Evolutionary conservation across 2,888 invertebrate species (phyloP).

Genomic region (Epicampocera succincta): DNA sequence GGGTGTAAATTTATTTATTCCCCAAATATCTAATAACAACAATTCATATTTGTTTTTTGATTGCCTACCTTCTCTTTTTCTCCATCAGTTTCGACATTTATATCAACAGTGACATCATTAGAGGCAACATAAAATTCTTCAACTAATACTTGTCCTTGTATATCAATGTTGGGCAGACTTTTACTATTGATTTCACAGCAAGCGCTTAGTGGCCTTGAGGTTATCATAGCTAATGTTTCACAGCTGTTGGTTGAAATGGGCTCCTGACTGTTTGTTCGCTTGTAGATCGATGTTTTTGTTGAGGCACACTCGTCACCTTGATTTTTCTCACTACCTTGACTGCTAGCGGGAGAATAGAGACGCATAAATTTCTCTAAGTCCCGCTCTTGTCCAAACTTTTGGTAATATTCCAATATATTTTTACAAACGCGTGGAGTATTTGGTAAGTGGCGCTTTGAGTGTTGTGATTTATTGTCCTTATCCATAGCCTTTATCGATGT

Average conservation of each 20-base stretch:
- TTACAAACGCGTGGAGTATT: slow-evolving; percentile 71
- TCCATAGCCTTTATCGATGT: neutral
- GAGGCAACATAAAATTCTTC: neutral
- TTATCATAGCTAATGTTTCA: slow-evolving; percentile 48
- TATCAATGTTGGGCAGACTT: slow-evolving; percentile 65
- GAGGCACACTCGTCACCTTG: neutral
- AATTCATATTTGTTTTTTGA: neutral
- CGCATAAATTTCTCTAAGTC: slow-evolving; percentile 87
- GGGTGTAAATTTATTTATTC: no score
- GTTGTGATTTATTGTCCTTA: slow-evolving; percentile 29
- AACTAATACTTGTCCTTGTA: neutral
- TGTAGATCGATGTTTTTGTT: neutral
- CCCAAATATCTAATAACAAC: no score
- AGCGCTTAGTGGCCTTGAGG: slow-evolving; percentile 3
- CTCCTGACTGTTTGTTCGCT: slow-evolving; percentile 35
- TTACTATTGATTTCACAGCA: slow-evolving; percentile 40
- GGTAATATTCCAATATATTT: slow-evolving; percentile 85
- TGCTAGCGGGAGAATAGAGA: slow-evolving; percentile 69
- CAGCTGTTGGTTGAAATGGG: slow-evolving; percentile 50
- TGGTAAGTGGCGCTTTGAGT: slow-evolving; percentile 56
- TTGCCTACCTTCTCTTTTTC: slow-evolving; percentile 45
- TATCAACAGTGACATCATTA: slow-evolving; percentile 40
- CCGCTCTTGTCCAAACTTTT: slow-evolving; percentile 86
- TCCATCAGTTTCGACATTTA: slow-evolving; percentile 56
- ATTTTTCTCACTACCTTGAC: slow-evolving; percentile 43